Evolutionary conservation across 2,888 invertebrate species (phyloP).

Genomic region (Neoitamus cyanurus): DNA sequence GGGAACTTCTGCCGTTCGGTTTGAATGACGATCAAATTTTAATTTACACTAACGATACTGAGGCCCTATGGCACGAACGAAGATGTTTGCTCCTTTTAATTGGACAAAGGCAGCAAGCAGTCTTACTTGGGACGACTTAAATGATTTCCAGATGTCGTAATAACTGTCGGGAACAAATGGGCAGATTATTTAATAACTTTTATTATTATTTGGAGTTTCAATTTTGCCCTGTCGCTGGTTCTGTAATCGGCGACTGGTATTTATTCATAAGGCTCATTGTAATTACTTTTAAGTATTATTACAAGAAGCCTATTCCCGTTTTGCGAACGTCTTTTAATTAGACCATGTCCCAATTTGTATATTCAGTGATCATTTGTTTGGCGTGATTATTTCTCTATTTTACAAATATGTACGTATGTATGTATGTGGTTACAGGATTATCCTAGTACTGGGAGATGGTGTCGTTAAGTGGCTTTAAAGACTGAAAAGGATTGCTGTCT

Average conservation of each 20-base stretch:
- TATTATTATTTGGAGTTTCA: not conserved
- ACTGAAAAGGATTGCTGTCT: too few relatives aligned
- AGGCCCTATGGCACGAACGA: not conserved
- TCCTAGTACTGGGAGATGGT: too few relatives aligned
- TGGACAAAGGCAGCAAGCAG: not conserved
- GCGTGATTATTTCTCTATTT: too few relatives aligned
- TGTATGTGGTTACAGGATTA: too few relatives aligned
- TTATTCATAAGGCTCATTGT: not conserved
- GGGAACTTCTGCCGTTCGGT: not conserved
- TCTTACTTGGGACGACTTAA: not conserved
- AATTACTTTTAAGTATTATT: not conserved
- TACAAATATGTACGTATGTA: too few relatives aligned
- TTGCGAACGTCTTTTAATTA: not conserved
- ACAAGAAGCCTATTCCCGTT: not conserved
- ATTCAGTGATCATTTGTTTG: too few relatives aligned
- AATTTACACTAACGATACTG: not conserved
- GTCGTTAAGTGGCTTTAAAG: too few relatives aligned
- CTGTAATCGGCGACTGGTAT: too few relatives aligned
- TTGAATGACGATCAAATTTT: constrained; percentile 1
- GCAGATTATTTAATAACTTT: not conserved
- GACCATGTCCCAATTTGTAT: too few relatives aligned
- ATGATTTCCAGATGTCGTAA: not conserved
- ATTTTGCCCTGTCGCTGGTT: not conserved
- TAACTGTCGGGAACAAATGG: not conserved
- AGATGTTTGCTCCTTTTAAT: not conserved